Evolutionary conservation across 2,797 vertebrate species (phyloP).

Genomic region (Melanotaenia maccullochi): DNA sequence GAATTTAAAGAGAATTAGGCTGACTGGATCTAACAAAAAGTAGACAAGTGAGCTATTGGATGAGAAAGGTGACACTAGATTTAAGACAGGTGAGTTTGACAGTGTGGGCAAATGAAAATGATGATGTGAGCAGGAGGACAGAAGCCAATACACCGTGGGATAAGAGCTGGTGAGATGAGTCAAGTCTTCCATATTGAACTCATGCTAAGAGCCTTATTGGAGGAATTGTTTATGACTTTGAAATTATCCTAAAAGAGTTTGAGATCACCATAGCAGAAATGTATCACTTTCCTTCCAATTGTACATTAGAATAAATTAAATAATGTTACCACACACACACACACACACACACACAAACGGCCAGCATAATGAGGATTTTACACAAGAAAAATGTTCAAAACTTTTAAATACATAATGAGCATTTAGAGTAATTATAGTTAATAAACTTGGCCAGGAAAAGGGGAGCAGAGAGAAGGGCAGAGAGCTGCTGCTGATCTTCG

Average conservation of each 20-base stretch:
- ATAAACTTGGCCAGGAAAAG: constrained; percentile 74
- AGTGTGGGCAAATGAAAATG: background rate
- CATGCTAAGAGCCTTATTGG: no score
- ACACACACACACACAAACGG: no score
- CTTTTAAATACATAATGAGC: background rate
- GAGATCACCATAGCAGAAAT: background rate
- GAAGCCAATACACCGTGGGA: no score
- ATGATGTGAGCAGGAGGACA: no score
- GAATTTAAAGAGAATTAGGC: background rate
- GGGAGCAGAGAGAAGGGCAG: constrained; percentile 49
- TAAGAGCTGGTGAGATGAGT: no score
- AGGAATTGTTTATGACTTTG: no score
- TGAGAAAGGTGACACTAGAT: background rate
- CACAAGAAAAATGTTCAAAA: background rate
- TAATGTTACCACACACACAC: background rate
- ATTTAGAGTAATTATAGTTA: constrained; percentile 52
- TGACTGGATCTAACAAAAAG: background rate
- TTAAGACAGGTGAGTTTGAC: background rate
- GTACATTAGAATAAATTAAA: background rate
- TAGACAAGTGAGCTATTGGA: background rate
- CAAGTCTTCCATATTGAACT: no score
- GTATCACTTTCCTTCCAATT: background rate
- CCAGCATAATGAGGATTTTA: background rate
- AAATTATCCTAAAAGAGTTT: no score
- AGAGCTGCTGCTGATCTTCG: constrained; percentile 70